phyloP scores from a whole-genome alignment of 1,140 invertebrate species.

The Pogonomyrmex barbatus region DNA sequence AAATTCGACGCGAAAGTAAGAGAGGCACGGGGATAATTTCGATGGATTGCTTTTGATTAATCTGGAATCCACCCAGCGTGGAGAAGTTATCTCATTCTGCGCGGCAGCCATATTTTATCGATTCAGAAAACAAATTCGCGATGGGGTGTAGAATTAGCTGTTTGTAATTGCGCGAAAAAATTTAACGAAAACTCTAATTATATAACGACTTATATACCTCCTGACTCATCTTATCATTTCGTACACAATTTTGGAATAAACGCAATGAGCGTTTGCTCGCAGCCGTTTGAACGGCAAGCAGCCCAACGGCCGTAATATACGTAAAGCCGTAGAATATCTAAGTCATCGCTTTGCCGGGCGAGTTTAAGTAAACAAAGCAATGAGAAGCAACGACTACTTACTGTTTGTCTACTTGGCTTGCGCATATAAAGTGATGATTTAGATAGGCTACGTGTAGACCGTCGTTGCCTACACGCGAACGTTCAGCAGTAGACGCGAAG shows the following conservation, averaged over 20 bases:
- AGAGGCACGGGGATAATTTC: background rate
- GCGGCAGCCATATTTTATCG: background rate
- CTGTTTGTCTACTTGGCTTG: slow-evolving; percentile 48
- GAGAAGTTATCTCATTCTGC: background rate
- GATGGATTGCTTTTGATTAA: background rate
- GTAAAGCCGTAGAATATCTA: slow-evolving; percentile 8
- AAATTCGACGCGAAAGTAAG: slow-evolving; percentile 30
- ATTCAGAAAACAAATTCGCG: background rate
- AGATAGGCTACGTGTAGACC: slow-evolving; percentile 38
- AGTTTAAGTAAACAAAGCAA: slow-evolving; percentile 56
- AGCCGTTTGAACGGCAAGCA: background rate
- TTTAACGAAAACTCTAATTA: background rate
- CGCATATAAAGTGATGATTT: slow-evolving; percentile 63
- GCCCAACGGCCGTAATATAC: slow-evolving; percentile 5
- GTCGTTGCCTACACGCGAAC: slow-evolving; percentile 39
- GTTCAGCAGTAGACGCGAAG: slow-evolving; percentile 44
- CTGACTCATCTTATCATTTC: background rate
- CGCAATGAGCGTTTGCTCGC: slow-evolving; percentile 2
- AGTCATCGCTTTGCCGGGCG: slow-evolving; percentile 42
- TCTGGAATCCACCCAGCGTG: slow-evolving; percentile 28
- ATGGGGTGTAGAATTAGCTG: background rate
- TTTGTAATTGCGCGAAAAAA: background rate
- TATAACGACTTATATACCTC: background rate
- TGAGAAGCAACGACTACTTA: slow-evolving; percentile 47
- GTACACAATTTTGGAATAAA: background rate